A percentile compares a stretch with the other conserved stretches of the same genome.
These are phyloP conservation scores for Boulengeromyrus knoepffleri DNA, from an alignment of 2,113 vertebrate species.

Conservation along the genomic window DNA sequence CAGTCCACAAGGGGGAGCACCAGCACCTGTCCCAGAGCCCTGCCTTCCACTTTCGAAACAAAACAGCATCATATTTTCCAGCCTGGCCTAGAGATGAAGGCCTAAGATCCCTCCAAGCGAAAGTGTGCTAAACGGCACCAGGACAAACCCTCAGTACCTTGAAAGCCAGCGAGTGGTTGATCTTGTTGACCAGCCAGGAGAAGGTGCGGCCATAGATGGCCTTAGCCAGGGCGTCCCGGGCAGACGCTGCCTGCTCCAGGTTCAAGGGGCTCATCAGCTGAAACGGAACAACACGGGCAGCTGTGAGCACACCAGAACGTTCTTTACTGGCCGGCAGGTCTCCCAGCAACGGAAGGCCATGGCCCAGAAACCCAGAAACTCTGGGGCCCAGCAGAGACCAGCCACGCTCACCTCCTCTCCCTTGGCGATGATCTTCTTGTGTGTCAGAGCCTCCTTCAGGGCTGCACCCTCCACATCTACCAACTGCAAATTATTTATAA, in stretches of 20 bases:
- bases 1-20: slow-evolving; percentile 26
- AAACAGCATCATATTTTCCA: not conserved
- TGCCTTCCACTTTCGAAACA: not conserved
- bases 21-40: not conserved
- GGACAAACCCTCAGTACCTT: slow-evolving; percentile 56
- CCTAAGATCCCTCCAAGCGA: not conserved
- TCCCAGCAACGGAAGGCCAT: not conserved
- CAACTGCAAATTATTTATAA: slow-evolving; percentile 64
- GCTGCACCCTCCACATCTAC: slow-evolving; percentile 73
- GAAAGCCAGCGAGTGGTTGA: slow-evolving; percentile 82
- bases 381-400: slow-evolving; percentile 21
- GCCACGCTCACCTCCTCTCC: slow-evolving; percentile 81
- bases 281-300: slow-evolving; percentile 11
- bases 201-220: slow-evolving; percentile 92
- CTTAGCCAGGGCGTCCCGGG: slow-evolving; percentile 84
- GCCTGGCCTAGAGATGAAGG: not conserved
- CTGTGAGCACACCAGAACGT: not conserved
- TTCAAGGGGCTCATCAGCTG: slow-evolving; percentile 90
- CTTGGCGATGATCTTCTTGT: slow-evolving; percentile 96
- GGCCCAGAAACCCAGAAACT: not conserved
- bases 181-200: slow-evolving; percentile 92
- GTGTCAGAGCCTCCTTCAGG: slow-evolving; percentile 81
- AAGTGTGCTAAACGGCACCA: not conserved
- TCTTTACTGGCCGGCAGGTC: not conserved
- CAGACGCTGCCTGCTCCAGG: slow-evolving; percentile 86